These are phyloP conservation scores for Ophion costatus DNA, from an alignment of 2,888 invertebrate genomes.

Conservation along the genomic window DNA sequence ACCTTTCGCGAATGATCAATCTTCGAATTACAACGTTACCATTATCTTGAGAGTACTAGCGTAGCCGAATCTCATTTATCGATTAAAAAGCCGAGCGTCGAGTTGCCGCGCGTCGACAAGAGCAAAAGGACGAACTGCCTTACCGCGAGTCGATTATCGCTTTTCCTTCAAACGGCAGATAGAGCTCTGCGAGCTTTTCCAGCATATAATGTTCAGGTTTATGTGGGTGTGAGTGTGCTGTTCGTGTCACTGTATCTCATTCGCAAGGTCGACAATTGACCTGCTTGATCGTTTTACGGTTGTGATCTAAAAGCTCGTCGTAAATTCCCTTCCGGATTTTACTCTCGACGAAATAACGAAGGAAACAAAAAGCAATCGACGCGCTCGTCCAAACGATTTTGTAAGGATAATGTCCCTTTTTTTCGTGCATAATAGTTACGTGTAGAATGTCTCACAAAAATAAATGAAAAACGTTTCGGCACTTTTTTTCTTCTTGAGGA, in stretches of 20 bases:
- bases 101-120: slow-evolving; percentile 63
- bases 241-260: background rate
- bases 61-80: slow-evolving; percentile 30
- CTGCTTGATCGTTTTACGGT: slow-evolving; percentile 39
- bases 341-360: background rate
- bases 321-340: background rate
- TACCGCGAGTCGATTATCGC: slow-evolving; percentile 71
- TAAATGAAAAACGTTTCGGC: background rate
- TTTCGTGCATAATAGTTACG: background rate
- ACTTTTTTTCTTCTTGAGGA: background rate
- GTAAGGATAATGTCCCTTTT: background rate
- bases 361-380: background rate
- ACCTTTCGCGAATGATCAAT: background rate
- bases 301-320: background rate
- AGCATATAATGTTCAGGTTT: background rate
- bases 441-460: background rate
- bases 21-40: background rate
- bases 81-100: slow-evolving; percentile 61
- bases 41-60: slow-evolving; percentile 56
- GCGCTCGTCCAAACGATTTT: background rate
- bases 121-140: slow-evolving; percentile 69
- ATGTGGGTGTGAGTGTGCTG: background rate
- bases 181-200: slow-evolving; percentile 48
- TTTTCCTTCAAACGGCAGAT: slow-evolving; percentile 59
- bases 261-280: slow-evolving; percentile 55